A percentile compares a stretch with the other conserved stretches of the same genome.
Conservation (phyloP, 2,888 invertebrate species). For the Cheilosia impressa region DNA sequence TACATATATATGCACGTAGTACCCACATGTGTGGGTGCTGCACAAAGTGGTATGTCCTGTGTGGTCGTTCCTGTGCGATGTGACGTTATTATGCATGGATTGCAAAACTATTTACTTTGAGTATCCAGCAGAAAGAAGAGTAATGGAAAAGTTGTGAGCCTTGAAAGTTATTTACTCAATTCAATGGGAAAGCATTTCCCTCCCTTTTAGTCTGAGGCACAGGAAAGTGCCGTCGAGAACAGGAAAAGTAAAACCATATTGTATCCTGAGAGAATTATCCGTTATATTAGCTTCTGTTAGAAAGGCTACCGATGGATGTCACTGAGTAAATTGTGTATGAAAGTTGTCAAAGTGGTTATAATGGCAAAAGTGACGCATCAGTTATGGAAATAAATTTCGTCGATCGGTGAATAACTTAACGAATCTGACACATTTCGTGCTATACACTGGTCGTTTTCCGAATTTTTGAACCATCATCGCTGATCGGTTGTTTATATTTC, state of each 20-base stretch:
- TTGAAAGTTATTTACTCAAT: constrained; percentile 40
- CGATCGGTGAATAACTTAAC: too few species aligned
- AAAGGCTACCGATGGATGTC: constrained; percentile 27
- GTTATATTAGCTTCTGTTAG: constrained; percentile 10
- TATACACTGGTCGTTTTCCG: too few species aligned
- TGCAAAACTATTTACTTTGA: background rate
- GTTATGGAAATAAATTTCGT: too few species aligned
- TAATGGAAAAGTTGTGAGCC: constrained; percentile 44
- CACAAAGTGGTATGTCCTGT: background rate
- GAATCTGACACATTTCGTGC: too few species aligned
- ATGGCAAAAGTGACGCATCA: background rate
- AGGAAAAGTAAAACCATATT: constrained; percentile 13
- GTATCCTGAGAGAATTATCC: background rate
- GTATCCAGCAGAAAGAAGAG: constrained; percentile 11
- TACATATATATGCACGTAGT: background rate
- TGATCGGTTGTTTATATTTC: too few species aligned
- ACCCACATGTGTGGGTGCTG: background rate
- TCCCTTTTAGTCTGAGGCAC: constrained; percentile 3
- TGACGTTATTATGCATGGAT: background rate
- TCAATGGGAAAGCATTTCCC: constrained; percentile 11
- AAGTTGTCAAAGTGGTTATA: constrained; percentile 7
- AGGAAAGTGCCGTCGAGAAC: background rate
- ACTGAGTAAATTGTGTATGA: constrained; percentile 25
- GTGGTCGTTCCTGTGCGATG: background rate
- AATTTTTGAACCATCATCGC: too few species aligned